Evolutionary conservation across 2,113 vertebrate genomes (phyloP), one percentile per base, ranked within the genome.

Genomic region (Machaerirhynchus nigripectus): DNA sequence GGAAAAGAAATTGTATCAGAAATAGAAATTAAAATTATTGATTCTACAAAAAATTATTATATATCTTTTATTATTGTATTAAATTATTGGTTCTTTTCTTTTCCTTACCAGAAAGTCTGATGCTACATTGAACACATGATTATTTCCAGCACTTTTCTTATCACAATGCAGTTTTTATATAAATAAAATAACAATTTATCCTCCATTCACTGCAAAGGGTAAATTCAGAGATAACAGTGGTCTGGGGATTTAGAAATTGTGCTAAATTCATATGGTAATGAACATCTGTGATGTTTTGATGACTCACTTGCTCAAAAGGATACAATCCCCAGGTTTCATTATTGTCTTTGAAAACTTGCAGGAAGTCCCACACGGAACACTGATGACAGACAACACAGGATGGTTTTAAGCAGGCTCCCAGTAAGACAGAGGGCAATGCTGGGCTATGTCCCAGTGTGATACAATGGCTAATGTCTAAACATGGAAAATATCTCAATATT

Each of bases 211-310:
- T 95, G 92, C 94, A 97, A 98, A 98, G 95, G 65, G 84, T 93
- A 96, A 93, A 96, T 83, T 93, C 87, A 93, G 90, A 94, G 96
- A 97, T 96, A 97, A 97, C 96, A 96, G 95, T 97, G 95, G 96
- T 91, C 86, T 95, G 81, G 69, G 93, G 95, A 97, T 98, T 97
- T 96, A 97, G 91, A 97, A 98, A 98, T 92, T 96, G 96, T 95
- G 53, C 70, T 97, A 97, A 97, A 98, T 98, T 98, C 97, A 98
- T 98, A 98, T 98, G 98, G 75, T 97, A 98, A 98, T 98, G 97
- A 98, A 97, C 98, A 98, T 97, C 97, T 98, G 97, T 96, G 97
- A 97, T 97, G 78, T 94, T 95, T 97, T 80, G 87, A 89, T 97
- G 96, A 97, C 87, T 98, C 94, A 96, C 69, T 97, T 94, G 73